A percentile compares a stretch with the other conserved stretches of the same genome.
These are phyloP conservation scores for Phenganax subtilis DNA, from an alignment of 92 coral and sea anemone species.

Conservation along the genomic window DNA sequence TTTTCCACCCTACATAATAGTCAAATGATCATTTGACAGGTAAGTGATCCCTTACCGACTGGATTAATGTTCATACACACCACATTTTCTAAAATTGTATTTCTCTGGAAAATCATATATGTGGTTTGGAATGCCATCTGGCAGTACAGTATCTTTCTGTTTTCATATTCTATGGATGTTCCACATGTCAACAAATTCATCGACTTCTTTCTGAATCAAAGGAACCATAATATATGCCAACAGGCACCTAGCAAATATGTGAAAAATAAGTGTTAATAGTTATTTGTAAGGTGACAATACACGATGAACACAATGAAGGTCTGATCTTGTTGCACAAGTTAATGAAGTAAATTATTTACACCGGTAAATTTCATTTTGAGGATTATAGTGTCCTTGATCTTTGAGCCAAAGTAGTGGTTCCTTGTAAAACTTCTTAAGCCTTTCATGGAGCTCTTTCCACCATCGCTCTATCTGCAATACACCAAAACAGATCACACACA, in stretches of 20 bases:
- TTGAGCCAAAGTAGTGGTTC: too few relatives aligned
- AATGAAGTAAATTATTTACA: neutral
- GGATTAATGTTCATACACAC: neutral
- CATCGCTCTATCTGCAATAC: too few relatives aligned
- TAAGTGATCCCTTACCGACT: too few relatives aligned
- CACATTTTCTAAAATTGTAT: slow-evolving; percentile 6
- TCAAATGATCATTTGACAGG: too few relatives aligned
- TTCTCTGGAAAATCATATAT: slow-evolving; percentile 3
- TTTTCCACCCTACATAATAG: slow-evolving; percentile 8
- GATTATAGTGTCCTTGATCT: neutral
- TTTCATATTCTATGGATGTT: neutral
- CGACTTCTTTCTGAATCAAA: neutral
- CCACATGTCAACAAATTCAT: neutral
- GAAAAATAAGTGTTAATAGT: neutral
- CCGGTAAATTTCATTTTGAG: slow-evolving; percentile 8
- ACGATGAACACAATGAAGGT: neutral
- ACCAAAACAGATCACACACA: too few relatives aligned
- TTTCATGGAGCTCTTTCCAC: too few relatives aligned
- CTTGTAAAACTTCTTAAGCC: too few relatives aligned
- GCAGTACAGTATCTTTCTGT: neutral
- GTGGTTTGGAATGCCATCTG: neutral
- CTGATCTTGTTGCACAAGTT: neutral
- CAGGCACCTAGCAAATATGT: neutral
- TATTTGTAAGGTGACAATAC: neutral
- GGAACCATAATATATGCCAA: neutral